phyloP scores from a whole-genome alignment of 1,140 invertebrate genomes.

The Apis dorsata region DNA sequence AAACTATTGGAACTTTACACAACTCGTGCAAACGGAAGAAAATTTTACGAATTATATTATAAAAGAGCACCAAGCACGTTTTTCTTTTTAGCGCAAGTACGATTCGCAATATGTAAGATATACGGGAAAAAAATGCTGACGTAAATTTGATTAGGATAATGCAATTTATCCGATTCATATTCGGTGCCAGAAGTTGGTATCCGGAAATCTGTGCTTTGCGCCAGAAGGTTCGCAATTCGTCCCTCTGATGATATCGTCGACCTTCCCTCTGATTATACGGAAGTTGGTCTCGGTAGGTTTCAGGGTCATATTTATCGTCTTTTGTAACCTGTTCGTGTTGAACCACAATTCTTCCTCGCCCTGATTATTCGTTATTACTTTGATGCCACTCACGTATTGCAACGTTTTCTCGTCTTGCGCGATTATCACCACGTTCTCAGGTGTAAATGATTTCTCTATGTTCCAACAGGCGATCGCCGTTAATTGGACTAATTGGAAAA shows the following conservation, averaged over 20 bases:
- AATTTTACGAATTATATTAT: too few species aligned
- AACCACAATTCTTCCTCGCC: slow-evolving; percentile 78
- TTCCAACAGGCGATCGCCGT: slow-evolving; percentile 88
- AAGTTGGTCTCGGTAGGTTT: slow-evolving; percentile 75
- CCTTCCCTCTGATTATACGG: slow-evolving; percentile 72
- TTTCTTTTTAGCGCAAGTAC: neutral
- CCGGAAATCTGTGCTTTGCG: slow-evolving; percentile 55
- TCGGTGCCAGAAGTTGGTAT: slow-evolving; percentile 68
- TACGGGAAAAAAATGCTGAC: neutral
- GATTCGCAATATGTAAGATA: neutral
- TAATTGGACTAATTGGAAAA: slow-evolving; percentile 85
- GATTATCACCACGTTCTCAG: slow-evolving; percentile 82
- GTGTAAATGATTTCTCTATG: slow-evolving; percentile 82
- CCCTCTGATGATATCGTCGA: slow-evolving; percentile 76
- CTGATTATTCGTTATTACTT: slow-evolving; percentile 72
- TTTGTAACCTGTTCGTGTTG: slow-evolving; percentile 78
- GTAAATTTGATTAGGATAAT: slow-evolving; percentile 41
- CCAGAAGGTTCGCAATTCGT: slow-evolving; percentile 73
- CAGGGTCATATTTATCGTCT: slow-evolving; percentile 76
- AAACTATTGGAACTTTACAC: too few species aligned
- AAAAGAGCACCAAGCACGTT: too few species aligned
- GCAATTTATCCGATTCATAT: slow-evolving; percentile 62
- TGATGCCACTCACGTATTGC: slow-evolving; percentile 84
- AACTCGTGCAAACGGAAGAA: too few species aligned
- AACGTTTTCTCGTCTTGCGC: slow-evolving; percentile 81